These are phyloP conservation scores for Limnodromus scolopaceus DNA, from an alignment of 2,797 vertebrate genomes.

Conservation along the genomic window DNA sequence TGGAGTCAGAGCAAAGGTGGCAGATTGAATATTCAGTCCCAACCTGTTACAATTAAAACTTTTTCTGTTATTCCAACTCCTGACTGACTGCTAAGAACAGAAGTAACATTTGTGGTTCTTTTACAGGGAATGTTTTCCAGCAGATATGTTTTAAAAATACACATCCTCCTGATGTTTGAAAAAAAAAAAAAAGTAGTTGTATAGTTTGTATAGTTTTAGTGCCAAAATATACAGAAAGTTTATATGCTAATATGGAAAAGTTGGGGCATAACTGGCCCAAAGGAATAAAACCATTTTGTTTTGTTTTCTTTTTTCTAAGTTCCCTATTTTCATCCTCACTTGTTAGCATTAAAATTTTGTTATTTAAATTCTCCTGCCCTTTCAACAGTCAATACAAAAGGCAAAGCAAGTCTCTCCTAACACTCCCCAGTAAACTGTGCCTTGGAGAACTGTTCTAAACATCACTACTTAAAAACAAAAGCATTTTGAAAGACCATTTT, in stretches of 20 bases:
- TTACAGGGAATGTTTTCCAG: neutral
- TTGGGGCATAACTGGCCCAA: neutral
- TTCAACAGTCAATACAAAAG: neutral
- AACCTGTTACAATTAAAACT: neutral
- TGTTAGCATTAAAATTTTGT: neutral
- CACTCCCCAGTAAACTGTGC: neutral
- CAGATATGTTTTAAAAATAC: neutral
- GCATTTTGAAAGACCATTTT: neutral
- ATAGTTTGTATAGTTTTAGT: neutral
- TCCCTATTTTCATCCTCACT: neutral
- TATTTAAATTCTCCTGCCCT: neutral
- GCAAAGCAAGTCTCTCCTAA: neutral
- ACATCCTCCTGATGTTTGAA: neutral
- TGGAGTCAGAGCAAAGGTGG: neutral
- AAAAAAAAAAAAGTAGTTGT: neutral
- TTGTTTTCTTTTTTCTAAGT: neutral
- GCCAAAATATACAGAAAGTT: constrained; percentile 18
- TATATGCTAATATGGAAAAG: neutral
- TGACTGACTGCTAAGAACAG: neutral
- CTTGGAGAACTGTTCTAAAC: neutral
- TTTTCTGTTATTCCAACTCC: neutral
- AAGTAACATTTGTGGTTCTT: neutral
- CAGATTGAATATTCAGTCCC: neutral
- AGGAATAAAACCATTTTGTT: neutral
- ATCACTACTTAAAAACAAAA: neutral